Conservation (phyloP, 2,888 invertebrate genomes). For the Lasioglossum malachurum region DNA sequence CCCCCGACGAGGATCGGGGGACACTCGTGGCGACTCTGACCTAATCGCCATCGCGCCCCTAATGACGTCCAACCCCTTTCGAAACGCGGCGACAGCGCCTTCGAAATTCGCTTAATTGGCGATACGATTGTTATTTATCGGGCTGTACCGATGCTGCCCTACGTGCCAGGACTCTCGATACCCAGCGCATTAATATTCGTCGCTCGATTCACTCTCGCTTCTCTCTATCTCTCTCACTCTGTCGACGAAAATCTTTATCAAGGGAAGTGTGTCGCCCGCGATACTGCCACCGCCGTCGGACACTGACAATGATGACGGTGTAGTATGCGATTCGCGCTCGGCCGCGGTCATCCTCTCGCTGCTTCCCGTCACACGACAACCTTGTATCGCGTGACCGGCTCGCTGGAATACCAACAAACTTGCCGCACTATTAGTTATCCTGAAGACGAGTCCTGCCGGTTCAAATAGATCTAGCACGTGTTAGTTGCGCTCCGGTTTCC, state of each 20-base stretch:
- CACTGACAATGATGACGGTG: not conserved
- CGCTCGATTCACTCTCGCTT: not conserved
- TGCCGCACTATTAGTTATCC: not conserved
- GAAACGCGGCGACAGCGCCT: constrained; percentile 59
- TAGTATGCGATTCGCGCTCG: not conserved
- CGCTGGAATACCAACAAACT: constrained; percentile 2
- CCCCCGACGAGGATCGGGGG: constrained; percentile 36
- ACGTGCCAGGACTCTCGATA: constrained; percentile 40
- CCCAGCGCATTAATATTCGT: constrained; percentile 57
- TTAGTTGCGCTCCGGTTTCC: not conserved
- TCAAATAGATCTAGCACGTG: constrained; percentile 8
- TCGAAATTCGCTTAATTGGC: constrained; percentile 81
- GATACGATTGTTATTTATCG: constrained; percentile 78
- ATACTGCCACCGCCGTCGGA: not conserved
- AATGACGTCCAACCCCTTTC: constrained; percentile 76
- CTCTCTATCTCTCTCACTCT: not conserved
- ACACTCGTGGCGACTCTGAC: constrained; percentile 58
- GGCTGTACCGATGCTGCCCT: constrained; percentile 39
- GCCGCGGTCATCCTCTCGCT: not conserved
- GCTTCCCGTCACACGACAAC: not conserved
- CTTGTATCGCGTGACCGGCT: constrained; percentile 3
- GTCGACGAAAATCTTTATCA: constrained; percentile 53
- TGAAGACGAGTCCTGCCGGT: not conserved
- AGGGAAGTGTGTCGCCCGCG: constrained; percentile 3
- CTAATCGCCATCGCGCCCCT: constrained; percentile 82